Evolutionary conservation across 2,113 vertebrate species (phyloP).

Genomic region (Malurus melanocephalus): DNA sequence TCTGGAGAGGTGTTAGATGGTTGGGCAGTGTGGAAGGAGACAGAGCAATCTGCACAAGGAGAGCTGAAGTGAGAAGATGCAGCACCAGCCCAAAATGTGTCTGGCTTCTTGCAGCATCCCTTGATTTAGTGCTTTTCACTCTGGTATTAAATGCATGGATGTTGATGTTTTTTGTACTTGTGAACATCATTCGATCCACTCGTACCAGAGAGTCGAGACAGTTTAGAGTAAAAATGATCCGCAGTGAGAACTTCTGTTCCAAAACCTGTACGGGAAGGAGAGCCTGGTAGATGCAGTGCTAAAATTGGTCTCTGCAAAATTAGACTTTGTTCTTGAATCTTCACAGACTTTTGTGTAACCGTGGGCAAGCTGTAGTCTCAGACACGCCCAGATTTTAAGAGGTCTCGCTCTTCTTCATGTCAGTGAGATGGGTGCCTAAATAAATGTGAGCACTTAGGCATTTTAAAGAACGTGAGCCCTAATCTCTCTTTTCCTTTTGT

Average conservation of each 20-base stretch:
- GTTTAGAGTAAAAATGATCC: not conserved
- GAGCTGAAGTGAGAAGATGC: not conserved
- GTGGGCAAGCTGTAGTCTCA: not conserved
- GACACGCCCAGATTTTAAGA: not conserved
- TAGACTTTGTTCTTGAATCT: not conserved
- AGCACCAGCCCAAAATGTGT: not conserved
- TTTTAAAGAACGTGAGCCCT: conserved; percentile 15
- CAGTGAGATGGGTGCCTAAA: not conserved
- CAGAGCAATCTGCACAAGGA: not conserved
- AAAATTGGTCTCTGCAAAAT: conserved; percentile 22
- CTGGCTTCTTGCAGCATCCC: not conserved
- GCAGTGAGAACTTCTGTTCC: not conserved
- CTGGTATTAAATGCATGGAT: not conserved
- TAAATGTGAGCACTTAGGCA: not conserved
- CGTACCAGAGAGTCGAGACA: not conserved
- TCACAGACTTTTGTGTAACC: not conserved
- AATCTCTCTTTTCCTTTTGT: conserved; percentile 31
- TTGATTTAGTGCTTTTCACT: conserved; percentile 1
- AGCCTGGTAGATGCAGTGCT: not conserved
- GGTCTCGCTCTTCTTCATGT: not conserved
- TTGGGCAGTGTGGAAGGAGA: not conserved
- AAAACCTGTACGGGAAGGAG: not conserved
- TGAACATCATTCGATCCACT: not conserved
- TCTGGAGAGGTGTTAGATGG: conserved; percentile 29
- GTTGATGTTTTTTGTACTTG: not conserved